Evolutionary conservation across 1,140 invertebrate species (phyloP).

Genomic region (Dinothrombium tinctorium): DNA sequence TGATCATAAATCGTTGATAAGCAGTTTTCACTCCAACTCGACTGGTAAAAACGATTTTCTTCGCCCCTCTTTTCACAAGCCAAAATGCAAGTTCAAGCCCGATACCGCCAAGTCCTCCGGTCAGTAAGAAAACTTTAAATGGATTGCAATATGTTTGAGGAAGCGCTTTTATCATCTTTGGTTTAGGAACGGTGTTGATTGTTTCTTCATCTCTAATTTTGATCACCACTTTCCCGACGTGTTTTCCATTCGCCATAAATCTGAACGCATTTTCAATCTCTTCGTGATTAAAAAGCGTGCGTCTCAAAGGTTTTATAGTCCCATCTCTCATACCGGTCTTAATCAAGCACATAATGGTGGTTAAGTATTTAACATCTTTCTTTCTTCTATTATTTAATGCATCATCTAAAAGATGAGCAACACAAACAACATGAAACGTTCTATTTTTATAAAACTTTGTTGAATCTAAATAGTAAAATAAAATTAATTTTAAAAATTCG

Average conservation of each 20-base stretch:
- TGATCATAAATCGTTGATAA: conserved; percentile 22
- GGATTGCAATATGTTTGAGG: conserved; percentile 22
- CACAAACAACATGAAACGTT: conserved; percentile 77
- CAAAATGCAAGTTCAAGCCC: conserved; percentile 30
- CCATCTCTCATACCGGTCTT: conserved; percentile 56
- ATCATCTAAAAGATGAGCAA: conserved; percentile 60
- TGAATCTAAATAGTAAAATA: conserved; percentile 28
- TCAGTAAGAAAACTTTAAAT: conserved; percentile 22
- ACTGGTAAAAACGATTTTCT: conserved; percentile 26
- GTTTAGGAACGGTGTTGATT: not conserved
- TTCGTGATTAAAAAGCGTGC: conserved; percentile 50
- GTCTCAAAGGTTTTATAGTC: conserved; percentile 54
- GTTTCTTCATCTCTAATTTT: conserved; percentile 3
- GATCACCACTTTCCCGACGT: conserved; percentile 69
- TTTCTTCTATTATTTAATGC: conserved; percentile 15
- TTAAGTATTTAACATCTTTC: not conserved
- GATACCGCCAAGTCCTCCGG: conserved; percentile 32
- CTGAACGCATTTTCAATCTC: conserved; percentile 80
- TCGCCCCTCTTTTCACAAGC: conserved; percentile 27
- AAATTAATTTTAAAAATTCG: not conserved
- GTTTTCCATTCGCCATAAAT: conserved; percentile 85
- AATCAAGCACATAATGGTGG: conserved; percentile 27
- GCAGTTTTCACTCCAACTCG: conserved; percentile 26
- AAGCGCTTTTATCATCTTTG: conserved; percentile 17
- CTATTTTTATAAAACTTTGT: conserved; percentile 67